A percentile compares a stretch with the other conserved stretches of the same genome.
These are phyloP conservation scores for Aporophyla nigra DNA, from an alignment of 2,888 invertebrate genomes.

Conservation along the genomic window DNA sequence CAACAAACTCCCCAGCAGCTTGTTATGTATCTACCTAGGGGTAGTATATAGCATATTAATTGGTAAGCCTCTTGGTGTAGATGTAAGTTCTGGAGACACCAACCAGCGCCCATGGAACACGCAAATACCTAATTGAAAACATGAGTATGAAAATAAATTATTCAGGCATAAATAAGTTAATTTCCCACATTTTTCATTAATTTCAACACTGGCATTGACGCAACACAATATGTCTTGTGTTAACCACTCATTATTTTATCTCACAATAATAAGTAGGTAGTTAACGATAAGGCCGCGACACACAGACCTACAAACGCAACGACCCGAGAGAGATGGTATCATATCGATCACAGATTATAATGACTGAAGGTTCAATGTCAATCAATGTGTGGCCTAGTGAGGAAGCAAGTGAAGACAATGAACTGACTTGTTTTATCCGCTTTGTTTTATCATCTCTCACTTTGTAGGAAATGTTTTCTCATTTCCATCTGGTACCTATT, in stretches of 20 bases:
- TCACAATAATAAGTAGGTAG: conserved; percentile 19
- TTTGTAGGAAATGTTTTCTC: background rate
- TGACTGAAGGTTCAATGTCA: conserved; percentile 12
- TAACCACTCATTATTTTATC: conserved; percentile 39
- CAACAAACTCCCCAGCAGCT: too few species aligned
- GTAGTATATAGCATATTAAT: background rate
- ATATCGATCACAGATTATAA: conserved; percentile 10
- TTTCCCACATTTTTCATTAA: conserved; percentile 11
- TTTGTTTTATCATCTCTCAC: background rate
- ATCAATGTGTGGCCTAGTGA: background rate
- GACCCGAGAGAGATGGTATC: conserved; percentile 43
- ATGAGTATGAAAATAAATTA: background rate
- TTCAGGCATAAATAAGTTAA: background rate
- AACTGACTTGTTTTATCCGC: background rate
- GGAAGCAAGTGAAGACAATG: conserved; percentile 9
- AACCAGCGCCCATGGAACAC: background rate
- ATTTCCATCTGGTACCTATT: background rate
- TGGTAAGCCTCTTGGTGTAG: background rate
- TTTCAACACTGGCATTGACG: conserved; percentile 1
- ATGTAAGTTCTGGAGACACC: background rate
- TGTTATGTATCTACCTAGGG: background rate
- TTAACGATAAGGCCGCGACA: conserved; percentile 37
- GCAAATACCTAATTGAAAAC: background rate
- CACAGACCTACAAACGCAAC: conserved; percentile 32
- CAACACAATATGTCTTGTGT: conserved; percentile 23